These are phyloP conservation scores for Bombyx mandarina DNA, from an alignment of 1,140 invertebrate species.

Conservation along the genomic window DNA sequence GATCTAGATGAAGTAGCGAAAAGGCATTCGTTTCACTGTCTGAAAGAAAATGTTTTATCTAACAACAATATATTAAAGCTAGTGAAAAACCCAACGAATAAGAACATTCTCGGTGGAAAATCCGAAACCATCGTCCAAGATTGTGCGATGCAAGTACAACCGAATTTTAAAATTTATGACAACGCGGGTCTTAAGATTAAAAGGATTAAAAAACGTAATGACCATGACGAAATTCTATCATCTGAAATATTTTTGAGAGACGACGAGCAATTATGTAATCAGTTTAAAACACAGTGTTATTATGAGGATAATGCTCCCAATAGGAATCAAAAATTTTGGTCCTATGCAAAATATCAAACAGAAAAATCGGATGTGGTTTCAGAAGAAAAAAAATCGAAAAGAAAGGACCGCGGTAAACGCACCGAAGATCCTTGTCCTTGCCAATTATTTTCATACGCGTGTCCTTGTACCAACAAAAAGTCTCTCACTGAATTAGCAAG, in stretches of 20 bases:
- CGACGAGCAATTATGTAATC: conserved; percentile 5
- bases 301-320: conserved; percentile 15
- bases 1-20: conserved; percentile 49
- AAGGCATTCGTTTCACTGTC: conserved; percentile 45
- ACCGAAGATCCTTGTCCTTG: conserved; percentile 46
- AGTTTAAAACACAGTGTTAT: conserved; percentile 12
- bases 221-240: conserved; percentile 20
- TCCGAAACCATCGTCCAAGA: conserved; percentile 39
- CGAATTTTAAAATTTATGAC: conserved; percentile 23
- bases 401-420: conserved; percentile 30
- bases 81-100: conserved; percentile 13
- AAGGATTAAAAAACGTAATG: conserved; percentile 22
- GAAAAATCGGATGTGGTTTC: conserved; percentile 32
- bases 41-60: conserved; percentile 21
- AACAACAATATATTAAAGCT: conserved; percentile 20
- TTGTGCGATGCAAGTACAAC: conserved; percentile 33
- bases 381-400: conserved; percentile 32
- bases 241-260: conserved; percentile 45
- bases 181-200: conserved; percentile 25
- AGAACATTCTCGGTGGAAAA: conserved; percentile 22
- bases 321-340: conserved; percentile 41
- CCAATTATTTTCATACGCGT: conserved; percentile 51
- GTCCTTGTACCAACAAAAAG: conserved; percentile 42
- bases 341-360: conserved; percentile 43
- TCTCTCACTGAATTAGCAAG: conserved; percentile 37